Percentiles rank a stretch among this genome's conserved stretches.
Evolutionary conservation across 2,113 vertebrate genomes (phyloP).

Genomic region (Empidonax traillii): DNA sequence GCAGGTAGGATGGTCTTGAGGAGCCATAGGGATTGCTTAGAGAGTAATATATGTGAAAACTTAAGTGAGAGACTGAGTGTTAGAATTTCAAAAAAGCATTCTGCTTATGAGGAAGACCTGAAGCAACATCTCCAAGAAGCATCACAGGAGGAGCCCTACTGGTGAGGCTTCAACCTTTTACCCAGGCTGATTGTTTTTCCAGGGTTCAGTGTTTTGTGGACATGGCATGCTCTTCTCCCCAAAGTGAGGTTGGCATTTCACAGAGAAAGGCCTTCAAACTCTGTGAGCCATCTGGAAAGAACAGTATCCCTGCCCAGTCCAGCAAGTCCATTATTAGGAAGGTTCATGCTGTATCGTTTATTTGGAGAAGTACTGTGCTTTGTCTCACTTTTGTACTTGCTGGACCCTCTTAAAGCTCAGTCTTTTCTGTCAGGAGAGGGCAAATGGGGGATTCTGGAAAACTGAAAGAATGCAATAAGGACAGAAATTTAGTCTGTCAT

Average conservation of each 20-base stretch:
- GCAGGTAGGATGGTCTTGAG: not conserved
- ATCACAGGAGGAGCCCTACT: not conserved
- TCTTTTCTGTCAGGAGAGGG: not conserved
- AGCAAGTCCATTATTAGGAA: not conserved
- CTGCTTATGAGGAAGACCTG: not conserved
- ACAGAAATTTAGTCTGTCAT: not conserved
- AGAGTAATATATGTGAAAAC: not conserved
- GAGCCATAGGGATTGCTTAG: not conserved
- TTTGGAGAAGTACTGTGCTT: not conserved
- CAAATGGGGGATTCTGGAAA: not conserved
- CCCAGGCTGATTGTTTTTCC: not conserved
- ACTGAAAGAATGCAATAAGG: not conserved
- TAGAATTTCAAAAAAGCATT: not conserved
- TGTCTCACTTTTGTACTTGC: not conserved
- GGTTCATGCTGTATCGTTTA: not conserved
- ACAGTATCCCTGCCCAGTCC: not conserved
- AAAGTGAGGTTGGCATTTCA: not conserved
- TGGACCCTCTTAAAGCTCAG: not conserved
- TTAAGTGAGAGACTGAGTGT: fast-evolving
- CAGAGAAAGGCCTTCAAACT: not conserved
- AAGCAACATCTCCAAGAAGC: not conserved
- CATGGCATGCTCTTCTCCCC: not conserved
- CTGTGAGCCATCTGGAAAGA: not conserved
- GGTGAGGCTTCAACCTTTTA: not conserved
- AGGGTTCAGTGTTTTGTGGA: not conserved